A percentile compares a stretch with the other conserved stretches of the same genome.
Conservation (phyloP, 2,797 vertebrate genomes). For the Sorex maritimensis region DNA sequence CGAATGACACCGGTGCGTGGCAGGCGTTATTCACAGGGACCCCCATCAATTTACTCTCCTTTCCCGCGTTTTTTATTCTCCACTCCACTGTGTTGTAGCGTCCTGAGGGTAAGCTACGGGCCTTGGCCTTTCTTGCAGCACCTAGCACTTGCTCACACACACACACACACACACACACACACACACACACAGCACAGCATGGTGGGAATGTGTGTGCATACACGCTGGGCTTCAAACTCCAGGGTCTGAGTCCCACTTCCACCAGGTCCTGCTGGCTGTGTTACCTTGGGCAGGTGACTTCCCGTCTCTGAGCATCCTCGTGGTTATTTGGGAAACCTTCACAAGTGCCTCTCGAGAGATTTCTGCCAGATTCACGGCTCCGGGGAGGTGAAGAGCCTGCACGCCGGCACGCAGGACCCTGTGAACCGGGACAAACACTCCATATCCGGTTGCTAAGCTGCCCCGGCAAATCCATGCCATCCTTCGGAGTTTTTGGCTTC, state of each 20-base stretch:
- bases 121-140: not conserved
- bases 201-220: not conserved
- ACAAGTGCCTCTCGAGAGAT: accelerated
- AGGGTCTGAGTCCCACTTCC: not conserved
- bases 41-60: not conserved
- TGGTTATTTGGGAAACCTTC: not conserved
- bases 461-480: not conserved
- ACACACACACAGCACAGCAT: accelerated
- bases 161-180: accelerated
- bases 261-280: not conserved
- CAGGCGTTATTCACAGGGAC: not conserved
- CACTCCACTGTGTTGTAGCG: accelerated
- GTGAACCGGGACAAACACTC: accelerated
- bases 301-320: not conserved
- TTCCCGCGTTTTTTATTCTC: not conserved
- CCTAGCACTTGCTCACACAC: accelerated
- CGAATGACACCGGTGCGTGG: not conserved
- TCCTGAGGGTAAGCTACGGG: not conserved
- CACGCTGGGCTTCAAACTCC: not conserved
- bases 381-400: accelerated
- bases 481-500: not conserved
- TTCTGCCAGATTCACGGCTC: not conserved
- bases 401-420: accelerated
- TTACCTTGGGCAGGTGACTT: not conserved
- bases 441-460: no score